Base-by-base conservation (phyloP, 92 coral and sea anemone species). In the Porites lobata region DNA sequence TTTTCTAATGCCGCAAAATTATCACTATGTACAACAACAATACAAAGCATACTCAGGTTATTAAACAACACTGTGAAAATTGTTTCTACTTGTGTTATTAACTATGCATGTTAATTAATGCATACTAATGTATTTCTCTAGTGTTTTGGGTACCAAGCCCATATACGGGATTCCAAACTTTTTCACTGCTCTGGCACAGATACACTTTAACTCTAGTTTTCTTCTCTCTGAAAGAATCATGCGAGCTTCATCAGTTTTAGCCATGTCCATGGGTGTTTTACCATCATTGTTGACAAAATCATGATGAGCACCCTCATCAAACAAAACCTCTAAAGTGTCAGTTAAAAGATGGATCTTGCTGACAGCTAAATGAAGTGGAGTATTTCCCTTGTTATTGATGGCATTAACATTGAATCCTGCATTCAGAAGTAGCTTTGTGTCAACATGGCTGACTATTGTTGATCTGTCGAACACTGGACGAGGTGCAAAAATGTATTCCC, bases 101-200 rank as follows among this genome's bases (percentile, higher is more conserved):
- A 9, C 9, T 9, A 13, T 54, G 13, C 9, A 9, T 54, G 11
- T 9, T 9, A 9, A 9, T 54, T 77, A 93, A 29, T 93, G 96
- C 38, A 82, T 80, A 81, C 77, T 93, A 11, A 93, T 89, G 77
- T 90, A 93, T 75, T 57, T 76, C 69, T 93, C 96, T 59, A 93
- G 78, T 15, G 76, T 83, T 77, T 87, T 93, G 29, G 96, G 96
- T 4, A 93, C 96, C 50, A 93, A 47, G 9, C 96, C 96, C 32
- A 65, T 50, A 67, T 81, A 93, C 2, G 61, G 79, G n/a, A 93
- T 84, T 64, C 87, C 73, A 68, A 85, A 62, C 75, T 86, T 78
- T 72, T 56, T 84, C 11, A 93, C 89, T 15, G 85, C 93, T 63
- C 89, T 82, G 6, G 96, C 96, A 69, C 93, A 86, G 38, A 93